Conservation (phyloP, 2,888 invertebrate genomes). For the Tenthredo livida region DNA sequence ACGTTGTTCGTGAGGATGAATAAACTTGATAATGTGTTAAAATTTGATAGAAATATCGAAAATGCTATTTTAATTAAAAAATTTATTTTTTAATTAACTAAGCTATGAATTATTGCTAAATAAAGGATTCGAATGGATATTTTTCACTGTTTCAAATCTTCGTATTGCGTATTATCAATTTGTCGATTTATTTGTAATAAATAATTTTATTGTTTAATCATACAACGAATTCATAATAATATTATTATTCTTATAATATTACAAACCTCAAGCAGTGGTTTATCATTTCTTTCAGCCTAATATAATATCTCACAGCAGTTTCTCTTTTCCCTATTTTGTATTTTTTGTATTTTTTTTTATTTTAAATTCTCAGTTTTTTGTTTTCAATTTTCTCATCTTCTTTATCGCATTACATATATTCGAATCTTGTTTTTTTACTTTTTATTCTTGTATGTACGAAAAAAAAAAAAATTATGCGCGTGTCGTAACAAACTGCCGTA, state of each 20-base stretch:
- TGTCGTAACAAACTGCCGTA: slow-evolving; percentile 29
- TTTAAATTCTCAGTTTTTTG: background rate
- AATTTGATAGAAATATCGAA: background rate
- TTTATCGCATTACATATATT: background rate
- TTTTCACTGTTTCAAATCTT: background rate
- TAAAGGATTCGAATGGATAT: background rate
- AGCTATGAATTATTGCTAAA: background rate
- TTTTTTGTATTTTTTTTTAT: background rate
- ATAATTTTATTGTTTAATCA: slow-evolving; percentile 76
- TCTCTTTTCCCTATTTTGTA: slow-evolving; percentile 47
- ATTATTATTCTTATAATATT: slow-evolving; percentile 72
- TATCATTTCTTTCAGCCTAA: slow-evolving; percentile 63
- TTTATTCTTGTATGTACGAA: background rate
- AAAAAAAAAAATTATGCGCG: too few relatives aligned
- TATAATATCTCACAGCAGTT: slow-evolving; percentile 64
- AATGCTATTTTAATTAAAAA: background rate
- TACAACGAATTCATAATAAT: slow-evolving; percentile 74
- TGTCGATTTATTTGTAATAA: slow-evolving; percentile 69
- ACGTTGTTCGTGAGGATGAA: slow-evolving; percentile 89
- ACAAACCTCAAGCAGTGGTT: slow-evolving; percentile 74
- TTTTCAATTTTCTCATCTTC: background rate
- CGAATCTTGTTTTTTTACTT: background rate
- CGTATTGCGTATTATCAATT: background rate
- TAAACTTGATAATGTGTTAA: slow-evolving; percentile 71
- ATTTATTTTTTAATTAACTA: background rate